Base-by-base conservation (phyloP, 2,888 invertebrate genomes). In the Spisula solida region DNA sequence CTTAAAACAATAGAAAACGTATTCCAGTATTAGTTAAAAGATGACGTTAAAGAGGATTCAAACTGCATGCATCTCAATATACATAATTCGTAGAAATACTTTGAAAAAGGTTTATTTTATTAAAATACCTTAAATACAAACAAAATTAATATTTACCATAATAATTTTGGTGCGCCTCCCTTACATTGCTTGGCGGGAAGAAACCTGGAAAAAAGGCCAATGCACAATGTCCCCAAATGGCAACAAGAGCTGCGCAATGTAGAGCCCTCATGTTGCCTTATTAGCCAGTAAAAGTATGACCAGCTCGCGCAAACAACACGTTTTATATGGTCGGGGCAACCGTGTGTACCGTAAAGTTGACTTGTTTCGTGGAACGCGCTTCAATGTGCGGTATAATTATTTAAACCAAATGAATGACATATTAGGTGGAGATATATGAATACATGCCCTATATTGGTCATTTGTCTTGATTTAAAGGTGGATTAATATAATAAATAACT, bases 221-320 rank as follows among this genome's bases (percentile, higher is more conserved):
- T 6, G 29, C 70, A n/a, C 34, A 78, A 14, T 79, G 79, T 29
- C 82, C 88, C 82, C 70, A 81, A 20, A 88, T 56, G 48, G 60
- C 51, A 81, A 82, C 86, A 82, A 90, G 86, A 88, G 87, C 86
- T 90, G 88, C 83, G 31, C 81, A 41, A n/a, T 82, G 18, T 12
- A 88, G 51, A 47, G 88, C 82, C 82, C 90, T 88, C 90, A 86
- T 82, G 34, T 82, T 60, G 86, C 82, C 66, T 31, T 51, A 25
- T 25, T 25, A 47, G 75, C 48, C 75, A 48, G 25, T 55, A 10
- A 1, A 82, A 12, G 25, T 82, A 41, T 60, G 47, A 41, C 16
- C 41, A 29, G 12, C 25, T 20, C 55, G 80, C 80, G 47, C 48
- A 47, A 25, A 47, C 20, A 16, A 4, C 34, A 47, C 41, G 47